Base-by-base conservation (phyloP, 2,797 vertebrate species). In the Prunella strophiata region DNA sequence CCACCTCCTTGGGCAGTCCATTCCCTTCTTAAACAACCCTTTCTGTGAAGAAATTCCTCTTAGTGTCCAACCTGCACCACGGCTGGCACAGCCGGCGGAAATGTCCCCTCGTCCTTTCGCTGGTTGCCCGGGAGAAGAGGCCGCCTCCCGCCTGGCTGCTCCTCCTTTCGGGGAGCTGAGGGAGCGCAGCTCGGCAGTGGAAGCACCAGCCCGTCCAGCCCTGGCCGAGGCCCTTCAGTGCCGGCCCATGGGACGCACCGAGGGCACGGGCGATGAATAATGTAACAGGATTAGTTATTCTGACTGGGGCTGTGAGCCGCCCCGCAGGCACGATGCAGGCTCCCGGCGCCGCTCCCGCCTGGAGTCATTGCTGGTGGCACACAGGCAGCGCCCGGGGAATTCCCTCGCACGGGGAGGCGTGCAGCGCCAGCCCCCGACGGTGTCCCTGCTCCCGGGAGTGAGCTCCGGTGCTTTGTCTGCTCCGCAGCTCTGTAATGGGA, bases 171-270 rank as follows among this genome's bases (percentile, higher is more conserved):
- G 20, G 17, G 11, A 30, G 13, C 0, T 8, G 19, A 11, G 29
- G 16, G 29, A 54, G 29, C 63, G 16, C 54, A 10, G 0, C 10
- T 5, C 29, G 10, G 2, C 19, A 7, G 40, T 1, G 47, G 11
- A 2, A n/a, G 16, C 40, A 6, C 6, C 18, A 2, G 30, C 18
- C 18, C 10, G 25, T 21, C 13, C 65, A 7, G 40, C 17, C 38
- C 22, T 1, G 32, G 3, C 10, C 15, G 15, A 6, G 47, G 2
- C 27, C 10, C 3, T 1, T 2, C 3, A 6, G 1, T 11, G 16
- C 11, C n/a, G 15, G 71, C 23, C 5, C 59, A 1, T 1, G 11
- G 10, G 22, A 7, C 16, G 1, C 45, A 4, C 5, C 8, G 65
- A 48, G 32, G 0, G 73, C 47, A 32, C 11, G 26, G 43, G 6